Evolutionary conservation across 2,888 invertebrate genomes (phyloP), one percentile per base, ranked within the genome.

Genomic region (Galerucella pusilla): DNA sequence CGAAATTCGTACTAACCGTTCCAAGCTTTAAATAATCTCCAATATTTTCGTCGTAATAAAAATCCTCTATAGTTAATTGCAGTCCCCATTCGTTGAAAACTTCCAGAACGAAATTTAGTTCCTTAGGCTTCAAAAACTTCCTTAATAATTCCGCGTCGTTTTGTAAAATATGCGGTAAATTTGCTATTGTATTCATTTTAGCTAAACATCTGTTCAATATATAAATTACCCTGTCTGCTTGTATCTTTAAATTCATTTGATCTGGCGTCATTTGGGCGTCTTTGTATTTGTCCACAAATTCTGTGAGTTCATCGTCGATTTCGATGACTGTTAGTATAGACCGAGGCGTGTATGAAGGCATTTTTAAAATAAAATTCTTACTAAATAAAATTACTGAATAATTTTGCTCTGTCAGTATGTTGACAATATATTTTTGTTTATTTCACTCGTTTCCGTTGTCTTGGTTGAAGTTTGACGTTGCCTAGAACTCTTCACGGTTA

Each of bases 191-290:
- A 71, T 71, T 72, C 7, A 78, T 25, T 66, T 75, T 78, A 2
- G 75, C 76, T 20, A 76, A 52, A 67, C 73, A 69, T 75, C 73
- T 75, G 16, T 75, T 78, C 6, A 78, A 45, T 20, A 75, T 54
- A 57, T 78, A 78, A 57, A 89, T 88, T 65, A 91, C 89, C 45
- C 91, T 87, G 74, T 90, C 90, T 2, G 89, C 87, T 85, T 91
- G 90, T 70, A 91, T 90, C 81, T 90, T 89, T 79, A 91, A 80
- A 77, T 90, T 90, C 77, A 90, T 87, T 63, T 85, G 81, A 54
- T 80, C 80, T 2, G 81, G 79, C 2, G 75, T 71, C 46, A 82
- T 20, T n/a, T 71, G 72, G 66, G 74, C 71, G 0, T 76, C 77
- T 65, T 76, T 77, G 35, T 75, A 77, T 61, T 66, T 80, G 11